Evolutionary conservation across 2,888 invertebrate genomes (phyloP).

Genomic region (Rosalia funebris): DNA sequence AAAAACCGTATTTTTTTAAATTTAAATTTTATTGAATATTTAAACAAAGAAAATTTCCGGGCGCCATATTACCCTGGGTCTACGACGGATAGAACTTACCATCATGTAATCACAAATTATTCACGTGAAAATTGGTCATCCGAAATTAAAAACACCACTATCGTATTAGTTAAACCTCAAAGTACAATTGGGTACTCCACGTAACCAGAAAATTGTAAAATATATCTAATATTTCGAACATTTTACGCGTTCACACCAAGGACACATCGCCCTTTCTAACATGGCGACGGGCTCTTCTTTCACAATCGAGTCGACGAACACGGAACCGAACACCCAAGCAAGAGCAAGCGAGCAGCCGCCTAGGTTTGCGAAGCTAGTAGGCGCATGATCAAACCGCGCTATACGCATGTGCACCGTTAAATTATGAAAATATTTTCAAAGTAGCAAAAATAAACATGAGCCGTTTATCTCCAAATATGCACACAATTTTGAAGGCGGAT

Average conservation of each 20-base stretch:
- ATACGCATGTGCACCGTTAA: constrained; percentile 42
- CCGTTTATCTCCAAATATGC: constrained; percentile 36
- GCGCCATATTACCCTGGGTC: constrained; percentile 64
- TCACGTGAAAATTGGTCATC: constrained; percentile 69
- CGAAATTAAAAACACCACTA: constrained; percentile 64
- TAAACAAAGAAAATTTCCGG: constrained; percentile 53
- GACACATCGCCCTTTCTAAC: constrained; percentile 65
- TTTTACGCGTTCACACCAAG: constrained; percentile 64
- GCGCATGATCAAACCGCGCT: constrained; percentile 46
- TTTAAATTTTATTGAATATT: constrained; percentile 27
- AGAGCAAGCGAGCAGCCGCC: constrained; percentile 49
- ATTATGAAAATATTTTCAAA: constrained; percentile 29
- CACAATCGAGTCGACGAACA: constrained; percentile 40
- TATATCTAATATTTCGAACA: constrained; percentile 66
- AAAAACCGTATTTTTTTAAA: neutral
- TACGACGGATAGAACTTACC: constrained; percentile 68
- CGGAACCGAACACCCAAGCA: too few species aligned
- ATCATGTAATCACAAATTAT: constrained; percentile 76
- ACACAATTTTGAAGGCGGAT: constrained; percentile 29
- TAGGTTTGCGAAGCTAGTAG: constrained; percentile 38
- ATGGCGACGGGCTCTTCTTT: constrained; percentile 64
- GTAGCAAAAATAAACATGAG: constrained; percentile 34
- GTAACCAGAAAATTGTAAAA: constrained; percentile 66
- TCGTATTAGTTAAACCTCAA: constrained; percentile 62
- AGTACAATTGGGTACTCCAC: constrained; percentile 68